These are phyloP conservation scores for Sebastes variabilis DNA, from an alignment of 2,797 vertebrate species.

Conservation along the genomic window DNA sequence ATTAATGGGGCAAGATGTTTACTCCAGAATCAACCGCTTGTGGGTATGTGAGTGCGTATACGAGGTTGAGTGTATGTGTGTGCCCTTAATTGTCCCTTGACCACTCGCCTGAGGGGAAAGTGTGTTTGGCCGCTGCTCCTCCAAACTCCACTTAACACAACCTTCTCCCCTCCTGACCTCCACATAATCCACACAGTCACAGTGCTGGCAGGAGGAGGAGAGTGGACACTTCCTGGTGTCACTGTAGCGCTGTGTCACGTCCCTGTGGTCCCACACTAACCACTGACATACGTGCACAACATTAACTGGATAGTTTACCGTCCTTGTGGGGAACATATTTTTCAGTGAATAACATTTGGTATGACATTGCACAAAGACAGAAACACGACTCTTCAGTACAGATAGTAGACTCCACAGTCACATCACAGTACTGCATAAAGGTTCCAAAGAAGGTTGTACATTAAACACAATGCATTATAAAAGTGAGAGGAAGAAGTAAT, in stretches of 20 bases:
- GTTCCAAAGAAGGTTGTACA: background rate
- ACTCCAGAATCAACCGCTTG: slow-evolving; percentile 67
- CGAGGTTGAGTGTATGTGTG: slow-evolving; percentile 23
- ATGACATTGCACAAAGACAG: slow-evolving; percentile 27
- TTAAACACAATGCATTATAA: background rate
- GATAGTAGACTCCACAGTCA: background rate
- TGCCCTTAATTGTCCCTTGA: slow-evolving; percentile 77
- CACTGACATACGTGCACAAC: slow-evolving; percentile 22
- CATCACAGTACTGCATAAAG: background rate
- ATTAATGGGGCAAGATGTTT: slow-evolving; percentile 80
- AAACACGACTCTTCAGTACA: slow-evolving; percentile 7
- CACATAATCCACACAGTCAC: slow-evolving; percentile 68
- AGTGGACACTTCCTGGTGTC: slow-evolving; percentile 54
- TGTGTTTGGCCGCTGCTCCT: slow-evolving; percentile 61
- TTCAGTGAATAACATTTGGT: slow-evolving; percentile 8
- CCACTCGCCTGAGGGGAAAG: slow-evolving; percentile 80
- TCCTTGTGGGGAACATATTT: slow-evolving; percentile 29
- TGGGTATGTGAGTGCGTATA: slow-evolving; percentile 31
- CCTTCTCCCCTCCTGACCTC: slow-evolving; percentile 84
- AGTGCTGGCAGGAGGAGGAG: slow-evolving; percentile 27
- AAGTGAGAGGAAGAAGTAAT: background rate
- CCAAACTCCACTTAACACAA: slow-evolving; percentile 76
- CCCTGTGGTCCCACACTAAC: slow-evolving; percentile 10
- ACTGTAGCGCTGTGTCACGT: slow-evolving; percentile 26
- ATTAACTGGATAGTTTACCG: slow-evolving; percentile 17